Conservation (phyloP, 1,140 invertebrate genomes). For the Globodera ellingtonae region DNA sequence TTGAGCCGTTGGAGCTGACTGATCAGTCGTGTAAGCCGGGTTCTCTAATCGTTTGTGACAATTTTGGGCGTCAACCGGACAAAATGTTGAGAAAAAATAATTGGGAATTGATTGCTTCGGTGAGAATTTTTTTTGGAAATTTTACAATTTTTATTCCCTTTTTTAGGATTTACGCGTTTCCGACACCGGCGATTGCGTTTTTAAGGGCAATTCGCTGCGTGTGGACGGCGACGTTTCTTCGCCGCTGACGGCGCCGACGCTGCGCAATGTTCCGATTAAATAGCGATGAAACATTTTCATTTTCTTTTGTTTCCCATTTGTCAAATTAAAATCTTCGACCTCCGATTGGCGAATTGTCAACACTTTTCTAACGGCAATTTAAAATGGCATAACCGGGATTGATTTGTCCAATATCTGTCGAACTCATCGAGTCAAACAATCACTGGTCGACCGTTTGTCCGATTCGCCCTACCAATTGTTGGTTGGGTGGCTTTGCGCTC, state of each 20-base stretch:
- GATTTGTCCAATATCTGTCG: background rate
- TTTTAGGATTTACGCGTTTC: conserved; percentile 56
- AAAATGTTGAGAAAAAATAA: conserved; percentile 86
- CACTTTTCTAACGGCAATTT: background rate
- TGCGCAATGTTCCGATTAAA: conserved; percentile 56
- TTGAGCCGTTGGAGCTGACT: conserved; percentile 59
- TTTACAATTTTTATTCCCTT: conserved; percentile 37
- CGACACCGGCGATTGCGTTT: conserved; percentile 51
- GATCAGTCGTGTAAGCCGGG: conserved; percentile 63
- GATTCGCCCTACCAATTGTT: background rate
- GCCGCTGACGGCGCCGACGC: conserved; percentile 52
- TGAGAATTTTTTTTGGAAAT: conserved; percentile 71
- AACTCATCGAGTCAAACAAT: background rate
- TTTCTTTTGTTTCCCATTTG: background rate
- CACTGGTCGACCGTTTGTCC: background rate
- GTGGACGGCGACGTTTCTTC: conserved; percentile 36
- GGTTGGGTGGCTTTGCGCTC: background rate
- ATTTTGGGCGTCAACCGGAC: conserved; percentile 72
- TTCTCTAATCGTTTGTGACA: conserved; percentile 65
- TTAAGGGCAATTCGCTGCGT: conserved; percentile 54
- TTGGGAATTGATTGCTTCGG: conserved; percentile 77
- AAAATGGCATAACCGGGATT: background rate
- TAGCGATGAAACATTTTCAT: conserved; percentile 11
- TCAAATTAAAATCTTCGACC: background rate
- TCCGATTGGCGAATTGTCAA: background rate